A percentile compares a stretch with the other conserved stretches of the same genome.
phyloP scores from a whole-genome alignment of 2,113 vertebrate species.

The Rhinichthys klamathensis region DNA sequence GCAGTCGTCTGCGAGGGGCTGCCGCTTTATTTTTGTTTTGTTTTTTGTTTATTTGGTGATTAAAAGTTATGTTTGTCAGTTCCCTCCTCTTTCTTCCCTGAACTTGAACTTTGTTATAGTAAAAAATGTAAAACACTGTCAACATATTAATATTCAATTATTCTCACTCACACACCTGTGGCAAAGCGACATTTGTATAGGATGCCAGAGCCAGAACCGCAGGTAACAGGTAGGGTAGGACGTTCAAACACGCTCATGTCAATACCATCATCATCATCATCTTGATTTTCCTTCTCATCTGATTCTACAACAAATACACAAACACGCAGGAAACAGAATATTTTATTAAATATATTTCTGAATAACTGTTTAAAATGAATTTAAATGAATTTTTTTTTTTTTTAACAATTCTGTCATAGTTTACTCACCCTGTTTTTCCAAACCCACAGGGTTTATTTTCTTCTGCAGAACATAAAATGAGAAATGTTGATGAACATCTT shows the following conservation, averaged over 20 bases:
- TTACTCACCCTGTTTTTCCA: background rate
- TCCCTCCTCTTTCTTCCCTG: too few relatives aligned
- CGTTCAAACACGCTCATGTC: background rate
- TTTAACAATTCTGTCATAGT: background rate
- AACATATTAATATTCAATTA: background rate
- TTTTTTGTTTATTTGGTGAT: too few relatives aligned
- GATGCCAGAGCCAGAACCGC: slow-evolving; percentile 11
- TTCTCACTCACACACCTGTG: slow-evolving; percentile 23
- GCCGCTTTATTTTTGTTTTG: too few relatives aligned
- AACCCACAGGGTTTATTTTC: background rate
- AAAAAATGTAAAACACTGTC: background rate
- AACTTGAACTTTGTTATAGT: too few relatives aligned
- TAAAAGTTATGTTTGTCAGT: too few relatives aligned
- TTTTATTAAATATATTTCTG: background rate
- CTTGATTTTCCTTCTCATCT: background rate
- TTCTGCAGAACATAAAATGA: slow-evolving; percentile 12
- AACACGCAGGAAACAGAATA: background rate
- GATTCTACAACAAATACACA: slow-evolving; percentile 14
- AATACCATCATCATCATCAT: background rate
- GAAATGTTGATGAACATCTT: background rate
- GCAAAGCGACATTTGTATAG: slow-evolving; percentile 45
- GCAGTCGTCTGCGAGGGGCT: too few relatives aligned
- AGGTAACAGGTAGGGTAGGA: slow-evolving; percentile 9
- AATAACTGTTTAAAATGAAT: background rate
- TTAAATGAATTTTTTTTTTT: too few relatives aligned